Evolutionary conservation across 92 coral and sea anemone genomes (phyloP).

Genomic region (Palythoa grandis): DNA sequence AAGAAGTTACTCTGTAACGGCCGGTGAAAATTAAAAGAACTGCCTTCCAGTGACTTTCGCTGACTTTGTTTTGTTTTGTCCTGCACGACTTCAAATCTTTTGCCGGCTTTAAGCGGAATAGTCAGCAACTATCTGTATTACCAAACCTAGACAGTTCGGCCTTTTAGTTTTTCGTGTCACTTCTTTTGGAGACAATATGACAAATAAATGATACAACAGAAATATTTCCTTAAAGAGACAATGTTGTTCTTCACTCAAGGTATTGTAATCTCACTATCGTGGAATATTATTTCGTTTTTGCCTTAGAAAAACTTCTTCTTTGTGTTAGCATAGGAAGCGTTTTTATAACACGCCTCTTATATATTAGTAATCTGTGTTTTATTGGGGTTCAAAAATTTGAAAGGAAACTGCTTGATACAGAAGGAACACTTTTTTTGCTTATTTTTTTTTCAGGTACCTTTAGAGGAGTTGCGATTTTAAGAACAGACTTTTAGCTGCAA

Average conservation of each 20-base stretch:
- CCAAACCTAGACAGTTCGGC: background rate
- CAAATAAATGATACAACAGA: background rate
- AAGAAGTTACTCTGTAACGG: background rate
- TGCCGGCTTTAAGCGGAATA: background rate
- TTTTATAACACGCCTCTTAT: background rate
- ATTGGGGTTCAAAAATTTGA: conserved; percentile 1
- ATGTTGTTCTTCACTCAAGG: background rate
- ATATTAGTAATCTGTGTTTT: background rate
- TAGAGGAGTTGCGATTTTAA: background rate
- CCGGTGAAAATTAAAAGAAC: background rate
- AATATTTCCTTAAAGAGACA: background rate
- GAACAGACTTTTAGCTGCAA: background rate
- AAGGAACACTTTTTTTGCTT: background rate
- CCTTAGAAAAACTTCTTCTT: background rate
- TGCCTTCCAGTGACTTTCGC: conserved; percentile 29
- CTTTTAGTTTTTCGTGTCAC: background rate
- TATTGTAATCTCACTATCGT: background rate
- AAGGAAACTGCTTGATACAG: background rate
- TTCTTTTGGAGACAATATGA: conserved; percentile 30
- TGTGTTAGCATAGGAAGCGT: background rate
- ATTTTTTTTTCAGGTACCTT: background rate
- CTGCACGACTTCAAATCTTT: background rate
- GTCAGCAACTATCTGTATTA: background rate
- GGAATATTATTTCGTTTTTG: background rate
- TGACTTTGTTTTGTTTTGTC: conserved; percentile 7